Conservation (phyloP, 2,888 invertebrate species). For the Thereva unica region DNA sequence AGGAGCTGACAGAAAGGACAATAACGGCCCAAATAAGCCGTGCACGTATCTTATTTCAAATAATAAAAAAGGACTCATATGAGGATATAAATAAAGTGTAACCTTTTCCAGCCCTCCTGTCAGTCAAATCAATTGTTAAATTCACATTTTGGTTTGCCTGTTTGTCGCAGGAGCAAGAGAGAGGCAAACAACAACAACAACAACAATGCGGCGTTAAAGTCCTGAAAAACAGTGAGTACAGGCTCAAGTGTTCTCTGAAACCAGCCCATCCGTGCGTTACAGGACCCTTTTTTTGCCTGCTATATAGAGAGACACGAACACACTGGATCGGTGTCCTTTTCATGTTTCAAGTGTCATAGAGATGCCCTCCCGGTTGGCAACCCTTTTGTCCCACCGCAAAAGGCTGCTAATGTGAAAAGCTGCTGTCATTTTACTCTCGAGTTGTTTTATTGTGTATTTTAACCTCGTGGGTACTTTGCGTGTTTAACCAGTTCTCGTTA, state of each 20-base stretch:
- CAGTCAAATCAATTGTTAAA: conserved; percentile 45
- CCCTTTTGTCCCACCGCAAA: conserved; percentile 34
- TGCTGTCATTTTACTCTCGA: conserved; percentile 42
- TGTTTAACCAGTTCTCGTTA: conserved; percentile 41
- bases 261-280: conserved; percentile 35
- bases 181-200: conserved; percentile 21
- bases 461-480: conserved; percentile 40
- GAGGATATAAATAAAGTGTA: conserved; percentile 39
- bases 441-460: conserved; percentile 39
- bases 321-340: conserved; percentile 28
- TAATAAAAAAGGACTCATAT: conserved; percentile 13
- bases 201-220: conserved; percentile 4
- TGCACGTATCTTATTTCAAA: conserved; percentile 23
- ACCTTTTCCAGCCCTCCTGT: conserved; percentile 44
- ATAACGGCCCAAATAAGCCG: conserved; percentile 21
- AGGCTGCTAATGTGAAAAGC: conserved; percentile 41
- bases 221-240: conserved; percentile 13
- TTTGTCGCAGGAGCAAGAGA: conserved; percentile 26
- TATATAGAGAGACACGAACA: neutral
- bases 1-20: too few species aligned
- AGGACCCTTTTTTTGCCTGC: conserved; percentile 27
- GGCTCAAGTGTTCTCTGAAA: conserved; percentile 29
- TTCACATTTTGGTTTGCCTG: conserved; percentile 42
- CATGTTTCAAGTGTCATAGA: conserved; percentile 38
- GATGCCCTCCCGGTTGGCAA: conserved; percentile 12